Evolutionary conservation across 2,888 invertebrate species (phyloP), one percentile per base, ranked within the genome.

Genomic region (Brachypterus glaber): DNA sequence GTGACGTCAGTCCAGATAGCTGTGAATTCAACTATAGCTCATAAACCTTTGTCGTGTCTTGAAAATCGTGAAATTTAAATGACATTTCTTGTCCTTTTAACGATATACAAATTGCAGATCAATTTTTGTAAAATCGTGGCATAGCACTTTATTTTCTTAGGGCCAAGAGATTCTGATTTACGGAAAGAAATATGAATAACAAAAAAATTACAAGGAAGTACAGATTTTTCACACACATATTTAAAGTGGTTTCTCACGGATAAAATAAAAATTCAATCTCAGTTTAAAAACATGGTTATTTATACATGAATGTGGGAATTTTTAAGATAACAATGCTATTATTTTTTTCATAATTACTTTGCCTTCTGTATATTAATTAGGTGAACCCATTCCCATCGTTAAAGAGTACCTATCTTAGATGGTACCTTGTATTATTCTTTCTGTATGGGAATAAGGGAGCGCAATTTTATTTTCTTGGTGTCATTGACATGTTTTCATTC

Each of bases 351-450:
- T 64, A 64, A 64, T 63, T 60, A 58, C 55, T 55, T 59, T 57
- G n/a, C 57, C 62, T 59, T 54, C 57, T 61, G 63, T 59, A 61
- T 63, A 63, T 62, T 63, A 63, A 64, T 64, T 55, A 58, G 58
- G 52, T 53, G 62, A 55, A 60, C 64, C 55, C 59, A 55, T 66
- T 66, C 64, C 58, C 65, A 65, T 54, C 53, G 42, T 40, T 35
- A 33, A 43, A 39, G n/a, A n/a, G n/a, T n/a, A n/a, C n/a, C n/a
- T n/a, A n/a, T n/a, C n/a, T n/a, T n/a, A n/a, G n/a, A n/a, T n/a
- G n/a, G n/a, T n/a, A n/a, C n/a, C n/a, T n/a, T n/a, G n/a, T n/a
- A n/a, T n/a, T n/a, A n/a, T n/a, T n/a, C n/a, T n/a, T n/a, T n/a
- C 26, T 35, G 36, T 37, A 37, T 45, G 47, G 44, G 45, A 45